These are phyloP conservation scores for Agapostemon virescens DNA, from an alignment of 2,888 invertebrate genomes.

Conservation along the genomic window DNA sequence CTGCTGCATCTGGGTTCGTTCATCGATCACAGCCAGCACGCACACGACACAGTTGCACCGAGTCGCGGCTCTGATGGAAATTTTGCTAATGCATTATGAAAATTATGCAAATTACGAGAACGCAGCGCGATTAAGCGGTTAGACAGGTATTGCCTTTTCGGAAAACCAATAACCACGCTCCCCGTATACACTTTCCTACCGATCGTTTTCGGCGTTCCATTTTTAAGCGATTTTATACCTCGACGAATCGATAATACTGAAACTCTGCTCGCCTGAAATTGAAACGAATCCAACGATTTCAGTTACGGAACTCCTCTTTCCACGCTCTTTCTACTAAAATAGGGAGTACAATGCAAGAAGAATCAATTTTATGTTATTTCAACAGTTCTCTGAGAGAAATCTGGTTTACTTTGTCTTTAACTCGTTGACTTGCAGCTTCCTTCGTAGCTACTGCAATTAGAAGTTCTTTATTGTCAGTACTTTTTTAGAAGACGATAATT, in stretches of 20 bases:
- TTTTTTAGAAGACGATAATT: not conserved
- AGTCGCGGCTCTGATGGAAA: constrained; percentile 67
- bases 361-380: constrained; percentile 10
- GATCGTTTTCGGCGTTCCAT: not conserved
- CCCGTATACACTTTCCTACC: not conserved
- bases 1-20: constrained; percentile 33
- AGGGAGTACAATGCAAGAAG: not conserved
- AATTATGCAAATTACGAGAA: constrained; percentile 72
- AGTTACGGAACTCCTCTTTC: not conserved
- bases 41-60: constrained; percentile 28
- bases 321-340: not conserved
- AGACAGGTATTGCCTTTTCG: constrained; percentile 39
- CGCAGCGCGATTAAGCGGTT: constrained; percentile 41
- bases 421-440: not conserved
- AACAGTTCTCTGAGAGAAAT: constrained; percentile 8
- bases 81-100: constrained; percentile 74
- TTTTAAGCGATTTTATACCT: constrained; percentile 7
- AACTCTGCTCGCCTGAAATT: constrained; percentile 13
- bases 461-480: not conserved
- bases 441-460: no score
- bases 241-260: constrained; percentile 17
- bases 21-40: constrained; percentile 34
- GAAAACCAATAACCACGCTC: constrained; percentile 35
- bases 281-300: constrained; percentile 32
- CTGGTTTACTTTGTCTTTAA: not conserved